Evolutionary conservation across 2,113 vertebrate genomes (phyloP).

Genomic region (Malurus melanocephalus): DNA sequence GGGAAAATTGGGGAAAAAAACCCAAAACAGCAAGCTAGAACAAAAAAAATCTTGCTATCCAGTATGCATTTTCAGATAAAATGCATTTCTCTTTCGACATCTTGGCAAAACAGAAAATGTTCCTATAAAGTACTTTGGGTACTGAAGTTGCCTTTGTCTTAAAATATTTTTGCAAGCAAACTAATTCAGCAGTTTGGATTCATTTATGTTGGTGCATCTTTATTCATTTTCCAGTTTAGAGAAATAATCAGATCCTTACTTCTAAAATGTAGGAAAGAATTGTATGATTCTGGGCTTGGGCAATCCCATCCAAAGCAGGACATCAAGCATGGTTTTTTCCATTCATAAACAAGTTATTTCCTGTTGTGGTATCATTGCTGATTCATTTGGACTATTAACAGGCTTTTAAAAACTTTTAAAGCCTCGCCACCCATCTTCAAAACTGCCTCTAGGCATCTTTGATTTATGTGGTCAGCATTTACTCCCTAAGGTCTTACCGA

Average conservation of each 20-base stretch:
- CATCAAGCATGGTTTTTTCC: not conserved
- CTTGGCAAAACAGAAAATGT: not conserved
- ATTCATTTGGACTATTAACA: slow-evolving; percentile 4
- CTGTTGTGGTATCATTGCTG: not conserved
- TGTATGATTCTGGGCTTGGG: fast-evolving
- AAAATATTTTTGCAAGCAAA: not conserved
- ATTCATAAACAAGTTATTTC: not conserved
- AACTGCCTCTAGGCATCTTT: slow-evolving; percentile 3
- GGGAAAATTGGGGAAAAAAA: not conserved
- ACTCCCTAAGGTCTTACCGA: slow-evolving; percentile 16
- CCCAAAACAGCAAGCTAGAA: not conserved
- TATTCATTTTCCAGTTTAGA: not conserved
- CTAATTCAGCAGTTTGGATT: not conserved
- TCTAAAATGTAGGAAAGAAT: not conserved
- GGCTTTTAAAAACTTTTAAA: not conserved
- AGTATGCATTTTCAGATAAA: not conserved
- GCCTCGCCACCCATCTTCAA: not conserved
- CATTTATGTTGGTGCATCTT: not conserved
- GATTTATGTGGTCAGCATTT: slow-evolving; percentile 12
- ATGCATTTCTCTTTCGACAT: not conserved
- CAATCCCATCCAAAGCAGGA: not conserved
- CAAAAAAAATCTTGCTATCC: no score
- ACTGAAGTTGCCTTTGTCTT: not conserved
- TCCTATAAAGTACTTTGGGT: not conserved
- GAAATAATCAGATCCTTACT: not conserved